Evolutionary conservation across 2,113 vertebrate species (phyloP), one percentile per base, ranked within the genome.

Genomic region (Sorex fumeus): DNA sequence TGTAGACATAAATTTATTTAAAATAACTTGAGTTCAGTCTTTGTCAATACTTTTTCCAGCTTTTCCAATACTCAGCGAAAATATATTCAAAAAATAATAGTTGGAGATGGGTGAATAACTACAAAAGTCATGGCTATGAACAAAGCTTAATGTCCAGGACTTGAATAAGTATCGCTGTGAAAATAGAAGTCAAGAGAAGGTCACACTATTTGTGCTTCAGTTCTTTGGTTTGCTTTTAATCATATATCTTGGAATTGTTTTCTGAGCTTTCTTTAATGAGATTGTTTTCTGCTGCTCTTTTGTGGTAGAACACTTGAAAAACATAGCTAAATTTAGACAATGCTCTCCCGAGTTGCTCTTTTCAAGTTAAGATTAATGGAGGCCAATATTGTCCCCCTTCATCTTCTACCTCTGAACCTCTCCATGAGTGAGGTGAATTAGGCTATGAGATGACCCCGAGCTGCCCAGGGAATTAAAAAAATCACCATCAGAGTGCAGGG

Each of bases 191-290:
- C 78, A 93, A 64, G 36, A 50, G 88, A 85, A 91, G 75, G 40
- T 84, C 79, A 86, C 13, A 10, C 27, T n/a, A 45, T 83, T 9
- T 93, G 36, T 80, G 66, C 69, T 94, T 94, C 72, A 53, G 69
- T 60, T 91, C 27, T 89, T 83, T 81, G 36, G 25, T 89, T 87
- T 91, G 67, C 27, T 77, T 91, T 80, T 88, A 88, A 88, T 84
- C 82, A 79, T 28, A 75, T 90, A 77, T 64, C 76, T 90, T 84
- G 43, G 15, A 72, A 91, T 67, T 96, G 57, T 81, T 94, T 87
- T 84, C 62, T 77, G 62, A 85, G 60, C 5, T 90, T 57, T 21
- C 88, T 94, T 94, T 95, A 93, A 84, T 87, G 78, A 91, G 76
- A 82, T 80, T 91, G 74, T 62, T 93, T 90, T 91, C 69, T 84